Base-by-base conservation (phyloP, 2,113 vertebrate genomes). In the Stegastes partitus region DNA sequence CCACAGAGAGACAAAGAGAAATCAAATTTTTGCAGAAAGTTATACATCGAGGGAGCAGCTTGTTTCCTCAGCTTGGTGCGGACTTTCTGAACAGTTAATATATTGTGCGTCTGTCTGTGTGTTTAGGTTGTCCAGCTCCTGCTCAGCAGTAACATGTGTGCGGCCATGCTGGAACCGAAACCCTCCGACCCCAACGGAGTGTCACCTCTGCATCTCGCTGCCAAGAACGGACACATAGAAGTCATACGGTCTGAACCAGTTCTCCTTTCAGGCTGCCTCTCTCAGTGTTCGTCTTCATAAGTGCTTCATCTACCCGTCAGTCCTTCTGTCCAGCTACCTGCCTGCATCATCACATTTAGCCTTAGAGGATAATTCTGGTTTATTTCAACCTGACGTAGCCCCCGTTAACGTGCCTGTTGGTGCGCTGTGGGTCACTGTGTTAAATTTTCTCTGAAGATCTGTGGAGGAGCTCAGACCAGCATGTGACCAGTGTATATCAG, bases 141-240 rank as follows among this genome's bases (percentile, higher is more conserved):
- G 62, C 94, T 99, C 79, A 99, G 93, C 92, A 99, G 97, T 88
- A 99, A 98, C 93, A 98, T 99, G 97, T 99, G 98, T 23, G 95
- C 97, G 0, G 96, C 97, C 1, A 94, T 99, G 94, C 79, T 99
- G 91, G 98, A 99, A 81, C 97, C 97, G 1, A 97, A 97, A 71
- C 96, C 97, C 70, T 96, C 96, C 0, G 97, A 99, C 92, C 97
- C 97, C 81, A 98, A 98, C 0, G 96, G 98, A 77, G 97, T 98
- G 92, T 99, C 97, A 78, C 97, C 98, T 23, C 93, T 99, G 79
- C 98, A 99, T 91, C 94, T 99, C 9, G 98, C 98, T 0, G 98
- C 98, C 79, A 99, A 99, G 94, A 99, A 99, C 0, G 98, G 98
- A 63, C 98, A 99, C 94, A 99, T 99, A 0, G 98, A 99, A 83